Conservation (phyloP, 2,113 vertebrate species). For the Petaurus breviceps region DNA sequence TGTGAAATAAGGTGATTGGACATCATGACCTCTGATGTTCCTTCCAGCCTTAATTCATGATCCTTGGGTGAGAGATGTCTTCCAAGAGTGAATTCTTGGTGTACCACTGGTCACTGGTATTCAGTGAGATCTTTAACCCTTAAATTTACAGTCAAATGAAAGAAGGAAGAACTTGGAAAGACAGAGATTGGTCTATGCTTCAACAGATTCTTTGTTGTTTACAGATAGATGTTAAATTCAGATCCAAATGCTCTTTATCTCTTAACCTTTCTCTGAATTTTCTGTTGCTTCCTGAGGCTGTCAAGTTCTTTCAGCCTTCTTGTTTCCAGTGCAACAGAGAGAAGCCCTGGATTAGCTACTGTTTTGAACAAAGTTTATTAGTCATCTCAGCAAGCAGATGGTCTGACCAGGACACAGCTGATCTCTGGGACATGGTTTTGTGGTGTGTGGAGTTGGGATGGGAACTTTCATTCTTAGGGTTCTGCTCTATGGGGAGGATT, state of each 20-base stretch:
- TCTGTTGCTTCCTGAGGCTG: not conserved
- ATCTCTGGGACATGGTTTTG: not conserved
- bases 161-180: not conserved
- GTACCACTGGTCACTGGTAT: not conserved
- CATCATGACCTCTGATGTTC: not conserved
- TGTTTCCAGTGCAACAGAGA: not conserved
- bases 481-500: not conserved
- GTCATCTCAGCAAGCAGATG: not conserved
- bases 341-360: not conserved
- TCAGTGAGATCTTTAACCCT: not conserved
- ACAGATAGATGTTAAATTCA: not conserved
- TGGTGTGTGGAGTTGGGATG: not conserved
- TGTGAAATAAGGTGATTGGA: not conserved
- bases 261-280: not conserved
- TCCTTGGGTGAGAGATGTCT: not conserved
- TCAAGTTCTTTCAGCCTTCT: not conserved
- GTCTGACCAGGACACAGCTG: not conserved
- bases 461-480: not conserved
- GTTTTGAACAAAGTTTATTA: not conserved
- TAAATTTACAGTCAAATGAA: not conserved
- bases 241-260: not conserved
- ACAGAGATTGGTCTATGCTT: not conserved
- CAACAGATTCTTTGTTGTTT: not conserved
- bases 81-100: not conserved
- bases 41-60: not conserved